phyloP scores from a whole-genome alignment of 2,113 vertebrate genomes.

The Aphyosemion australe region DNA sequence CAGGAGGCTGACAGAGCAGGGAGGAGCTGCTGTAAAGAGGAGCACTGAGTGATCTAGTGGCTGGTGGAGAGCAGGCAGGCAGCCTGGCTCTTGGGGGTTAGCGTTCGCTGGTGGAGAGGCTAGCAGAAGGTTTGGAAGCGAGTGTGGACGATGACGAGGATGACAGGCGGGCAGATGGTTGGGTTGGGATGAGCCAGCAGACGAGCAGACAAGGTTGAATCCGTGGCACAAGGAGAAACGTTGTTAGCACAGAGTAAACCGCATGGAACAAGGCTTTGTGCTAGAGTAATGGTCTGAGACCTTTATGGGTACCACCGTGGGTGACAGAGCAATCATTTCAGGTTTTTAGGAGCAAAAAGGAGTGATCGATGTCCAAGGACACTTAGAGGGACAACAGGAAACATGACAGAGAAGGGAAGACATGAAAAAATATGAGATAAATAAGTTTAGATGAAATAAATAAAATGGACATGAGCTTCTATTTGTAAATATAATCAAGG shows the following conservation, averaged over 20 bases:
- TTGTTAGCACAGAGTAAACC: neutral
- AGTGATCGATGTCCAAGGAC: no score
- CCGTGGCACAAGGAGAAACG: neutral
- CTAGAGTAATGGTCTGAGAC: neutral
- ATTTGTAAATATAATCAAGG: no score
- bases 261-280: neutral
- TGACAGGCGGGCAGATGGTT: slow-evolving; percentile 1
- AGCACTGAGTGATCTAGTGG: neutral
- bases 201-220: neutral
- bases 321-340: no score
- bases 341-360: no score
- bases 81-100: neutral
- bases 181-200: neutral
- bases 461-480: no score
- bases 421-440: no score
- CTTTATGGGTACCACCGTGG: neutral
- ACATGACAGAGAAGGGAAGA: no score
- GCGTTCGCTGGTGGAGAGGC: neutral
- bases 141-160: neutral
- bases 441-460: no score
- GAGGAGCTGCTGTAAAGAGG: neutral
- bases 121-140: slow-evolving; percentile 1
- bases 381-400: no score
- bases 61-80: neutral
- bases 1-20: neutral